Percentiles rank a stretch among this genome's conserved stretches.
Conservation (phyloP, 2,113 vertebrate genomes). For the Gavia stellata region DNA sequence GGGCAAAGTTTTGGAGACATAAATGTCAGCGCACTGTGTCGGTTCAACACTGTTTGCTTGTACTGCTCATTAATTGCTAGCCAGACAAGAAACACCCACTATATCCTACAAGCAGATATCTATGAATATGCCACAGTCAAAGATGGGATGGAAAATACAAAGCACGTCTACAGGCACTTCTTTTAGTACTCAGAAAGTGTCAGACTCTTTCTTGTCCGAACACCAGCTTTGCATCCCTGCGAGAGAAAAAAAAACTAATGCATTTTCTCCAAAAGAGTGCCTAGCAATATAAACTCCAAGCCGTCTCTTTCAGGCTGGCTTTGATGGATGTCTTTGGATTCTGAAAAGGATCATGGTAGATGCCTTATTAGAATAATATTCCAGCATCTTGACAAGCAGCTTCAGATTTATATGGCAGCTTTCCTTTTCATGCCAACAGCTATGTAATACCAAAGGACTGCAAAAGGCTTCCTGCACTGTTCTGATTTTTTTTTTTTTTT, state of each 20-base stretch:
- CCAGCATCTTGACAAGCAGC: neutral
- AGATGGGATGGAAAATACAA: neutral
- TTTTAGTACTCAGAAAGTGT: neutral
- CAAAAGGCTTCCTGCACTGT: neutral
- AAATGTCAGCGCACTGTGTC: neutral
- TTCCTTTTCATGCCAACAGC: neutral
- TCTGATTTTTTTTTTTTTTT: neutral
- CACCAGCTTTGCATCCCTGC: neutral
- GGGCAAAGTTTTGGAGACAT: neutral
- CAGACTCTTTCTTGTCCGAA: neutral
- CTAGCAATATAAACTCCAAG: neutral
- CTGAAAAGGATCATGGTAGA: neutral
- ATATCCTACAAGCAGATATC: neutral
- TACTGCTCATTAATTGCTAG: neutral
- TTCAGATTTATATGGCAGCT: slow-evolving; percentile 1
- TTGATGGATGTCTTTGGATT: neutral
- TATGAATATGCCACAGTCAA: neutral
- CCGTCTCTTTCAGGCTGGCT: neutral
- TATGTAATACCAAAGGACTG: neutral
- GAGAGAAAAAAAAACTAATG: neutral
- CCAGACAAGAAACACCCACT: neutral
- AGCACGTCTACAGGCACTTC: neutral
- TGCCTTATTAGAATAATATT: slow-evolving; percentile 28
- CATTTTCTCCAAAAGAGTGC: neutral
- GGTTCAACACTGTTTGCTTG: neutral